Evolutionary conservation across 2,113 vertebrate species (phyloP).

Genomic region (Pteruthius melanotis): DNA sequence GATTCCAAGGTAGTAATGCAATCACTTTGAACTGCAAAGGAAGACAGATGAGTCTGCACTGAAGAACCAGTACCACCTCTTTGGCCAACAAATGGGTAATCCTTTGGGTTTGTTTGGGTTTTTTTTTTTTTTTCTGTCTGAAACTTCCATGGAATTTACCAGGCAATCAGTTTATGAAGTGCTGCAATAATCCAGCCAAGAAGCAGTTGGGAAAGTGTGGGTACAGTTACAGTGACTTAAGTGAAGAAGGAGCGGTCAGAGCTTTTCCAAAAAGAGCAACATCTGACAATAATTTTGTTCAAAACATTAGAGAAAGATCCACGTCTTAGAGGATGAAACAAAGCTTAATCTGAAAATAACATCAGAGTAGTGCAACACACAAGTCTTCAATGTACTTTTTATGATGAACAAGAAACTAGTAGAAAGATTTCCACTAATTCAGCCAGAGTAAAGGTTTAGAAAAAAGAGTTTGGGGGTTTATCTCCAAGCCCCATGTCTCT

Average conservation of each 20-base stretch:
- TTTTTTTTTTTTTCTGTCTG: not conserved
- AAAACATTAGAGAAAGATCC: not conserved
- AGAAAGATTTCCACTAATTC: not conserved
- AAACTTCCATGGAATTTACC: not conserved
- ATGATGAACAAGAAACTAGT: not conserved
- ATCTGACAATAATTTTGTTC: not conserved
- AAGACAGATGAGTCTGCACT: not conserved
- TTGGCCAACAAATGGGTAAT: not conserved
- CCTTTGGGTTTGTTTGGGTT: not conserved
- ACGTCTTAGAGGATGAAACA: not conserved
- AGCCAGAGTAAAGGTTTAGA: not conserved
- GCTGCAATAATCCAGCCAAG: not conserved
- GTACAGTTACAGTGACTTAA: not conserved
- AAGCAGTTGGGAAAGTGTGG: not conserved
- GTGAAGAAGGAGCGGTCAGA: not conserved
- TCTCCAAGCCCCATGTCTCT: not conserved
- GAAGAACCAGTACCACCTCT: not conserved
- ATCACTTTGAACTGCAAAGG: not conserved
- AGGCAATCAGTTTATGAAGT: not conserved
- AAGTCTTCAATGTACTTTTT: not conserved
- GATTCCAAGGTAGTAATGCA: not conserved
- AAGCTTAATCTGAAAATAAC: not conserved
- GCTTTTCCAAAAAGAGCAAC: not conserved
- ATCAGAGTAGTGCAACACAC: not conserved
- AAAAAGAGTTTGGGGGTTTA: not conserved